These are phyloP conservation scores for Pyxicephalus adspersus DNA, from an alignment of 2,113 vertebrate genomes.

Conservation along the genomic window DNA sequence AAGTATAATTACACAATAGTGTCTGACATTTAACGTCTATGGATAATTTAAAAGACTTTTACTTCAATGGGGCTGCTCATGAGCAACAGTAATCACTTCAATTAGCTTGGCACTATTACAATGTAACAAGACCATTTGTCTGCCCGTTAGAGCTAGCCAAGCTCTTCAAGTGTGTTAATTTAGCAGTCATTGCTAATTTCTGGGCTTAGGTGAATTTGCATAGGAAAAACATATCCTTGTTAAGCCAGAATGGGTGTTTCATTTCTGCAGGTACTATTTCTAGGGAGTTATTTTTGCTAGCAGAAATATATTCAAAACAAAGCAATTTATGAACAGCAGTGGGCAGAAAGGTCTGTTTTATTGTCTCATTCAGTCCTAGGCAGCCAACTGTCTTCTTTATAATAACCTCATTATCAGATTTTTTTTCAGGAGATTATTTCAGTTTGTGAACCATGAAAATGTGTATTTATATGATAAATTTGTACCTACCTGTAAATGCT, in stretches of 20 bases:
- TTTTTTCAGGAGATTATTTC: neutral
- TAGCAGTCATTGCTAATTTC: conserved; percentile 85
- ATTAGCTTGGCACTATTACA: conserved; percentile 87
- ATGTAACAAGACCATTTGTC: conserved; percentile 86
- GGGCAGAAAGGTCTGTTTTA: conserved; percentile 26
- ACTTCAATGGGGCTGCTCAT: conserved; percentile 80
- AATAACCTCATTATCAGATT: neutral
- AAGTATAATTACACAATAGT: conserved; percentile 87
- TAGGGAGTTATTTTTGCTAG: conserved; percentile 61
- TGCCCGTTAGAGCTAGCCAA: conserved; percentile 85
- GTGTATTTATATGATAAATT: neutral
- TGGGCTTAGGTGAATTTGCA: conserved; percentile 79
- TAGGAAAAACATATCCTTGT: conserved; percentile 77
- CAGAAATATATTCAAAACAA: conserved; percentile 68
- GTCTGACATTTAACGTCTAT: conserved; percentile 85
- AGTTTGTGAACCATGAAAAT: neutral
- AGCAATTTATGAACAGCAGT: conserved; percentile 60
- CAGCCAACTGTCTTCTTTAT: neutral
- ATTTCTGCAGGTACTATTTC: conserved; percentile 67
- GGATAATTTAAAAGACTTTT: conserved; percentile 85
- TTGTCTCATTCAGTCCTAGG: neutral
- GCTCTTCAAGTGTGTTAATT: conserved; percentile 86
- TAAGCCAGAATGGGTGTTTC: conserved; percentile 75
- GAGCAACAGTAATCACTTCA: conserved; percentile 88
- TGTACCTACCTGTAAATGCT: too few relatives aligned